Evolutionary conservation across 2,113 vertebrate genomes (phyloP), one percentile per base, ranked within the genome.

Genomic region (Hipposideros armiger): DNA sequence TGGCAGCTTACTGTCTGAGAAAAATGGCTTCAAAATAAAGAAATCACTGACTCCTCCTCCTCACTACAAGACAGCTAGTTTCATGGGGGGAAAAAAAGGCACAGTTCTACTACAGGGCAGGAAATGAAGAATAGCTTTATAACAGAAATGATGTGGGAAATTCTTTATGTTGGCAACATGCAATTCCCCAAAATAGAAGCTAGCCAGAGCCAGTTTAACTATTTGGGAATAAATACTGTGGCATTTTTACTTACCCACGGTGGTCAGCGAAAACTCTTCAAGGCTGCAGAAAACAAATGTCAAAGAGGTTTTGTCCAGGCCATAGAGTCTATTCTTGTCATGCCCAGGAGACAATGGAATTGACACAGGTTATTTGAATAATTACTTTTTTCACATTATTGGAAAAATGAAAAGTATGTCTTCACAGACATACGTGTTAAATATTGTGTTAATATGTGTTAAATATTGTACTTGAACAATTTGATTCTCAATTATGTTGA

Each of bases 141-240:
- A 96, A 83, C 52, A 95, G 85, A 92, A 94, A 95, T 92, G 66
- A 95, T 74, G 82, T 89, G 73, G 60, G 81, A 76, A 95, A 88
- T 92, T 95, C 67, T 96, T 97, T 94, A 90, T 45, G 45, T 93
- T 97, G 96, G 91, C 85, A 94, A 66, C 50, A 72, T 50, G 13
- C 17, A 91, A 94, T 96, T 96, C 93, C 94, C 82, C 24, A 83
- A 97, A 97, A 96, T 92, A 97, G 95, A 96, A 87, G 45, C 82
- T 94, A 78, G 62, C 60, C 67, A 93, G 80, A 96, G 47, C 50
- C 56, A 95, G 42, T 58, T 87, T 95, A 94, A 96, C 67, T 95
- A 64, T 84, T 95, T 94, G 67, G 62, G 69, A 87, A 95, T 84
- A 96, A 95, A 87, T 45, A 88, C 10, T 40, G 45, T 42, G 81